Base-by-base conservation (phyloP, 1,140 invertebrate genomes). In the Drosophila sucinea region DNA sequence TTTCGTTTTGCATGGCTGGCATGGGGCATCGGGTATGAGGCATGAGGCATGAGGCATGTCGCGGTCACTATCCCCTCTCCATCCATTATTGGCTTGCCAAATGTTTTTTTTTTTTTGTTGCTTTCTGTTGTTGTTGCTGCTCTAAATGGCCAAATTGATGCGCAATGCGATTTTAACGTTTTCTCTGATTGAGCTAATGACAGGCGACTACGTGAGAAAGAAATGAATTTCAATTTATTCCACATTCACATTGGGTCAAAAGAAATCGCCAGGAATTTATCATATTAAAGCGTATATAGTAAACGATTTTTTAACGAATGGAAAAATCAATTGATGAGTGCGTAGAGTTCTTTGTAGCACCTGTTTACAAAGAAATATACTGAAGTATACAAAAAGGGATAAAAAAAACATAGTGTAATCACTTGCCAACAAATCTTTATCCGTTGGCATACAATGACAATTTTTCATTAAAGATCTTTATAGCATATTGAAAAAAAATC, bases 141-240 rank as follows among this genome's bases (percentile, higher is more conserved):
- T 68, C 64, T 74, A 87, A 87, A 83, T 89, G 77, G 70, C 60
- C 71, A 81, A 90, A 86, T 90, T 90, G 79, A 82, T 90, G 87
- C 77, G 75, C 77, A 77, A 70, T 76, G 73, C 83, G 82, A 83
- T 90, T 86, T 51, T 81, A 86, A 90, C 87, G 86, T 90, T 81
- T 51, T 73, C 74, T 83, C 73, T 83, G 86, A 90, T 90, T 83
- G 86, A 83, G 79, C 86, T 90, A 90, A 90, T 90, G 86, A 83
- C 87, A 81, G 77, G 67, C 81, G 81, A 90, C 85, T 90, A 91
- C 90, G 90, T 91, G 90, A 91, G 90, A 91, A 91, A 91, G 84
- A 91, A 91, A 89, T 83, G 80, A 81, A 91, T 90, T 91, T 91
- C 90, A 90, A 91, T 91, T 91, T 90, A 27, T 51, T 51, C 44